A percentile compares a stretch with the other conserved stretches of the same genome.
These are phyloP conservation scores for Nibea coibor DNA, from an alignment of 2,113 vertebrate species.

Conservation along the genomic window DNA sequence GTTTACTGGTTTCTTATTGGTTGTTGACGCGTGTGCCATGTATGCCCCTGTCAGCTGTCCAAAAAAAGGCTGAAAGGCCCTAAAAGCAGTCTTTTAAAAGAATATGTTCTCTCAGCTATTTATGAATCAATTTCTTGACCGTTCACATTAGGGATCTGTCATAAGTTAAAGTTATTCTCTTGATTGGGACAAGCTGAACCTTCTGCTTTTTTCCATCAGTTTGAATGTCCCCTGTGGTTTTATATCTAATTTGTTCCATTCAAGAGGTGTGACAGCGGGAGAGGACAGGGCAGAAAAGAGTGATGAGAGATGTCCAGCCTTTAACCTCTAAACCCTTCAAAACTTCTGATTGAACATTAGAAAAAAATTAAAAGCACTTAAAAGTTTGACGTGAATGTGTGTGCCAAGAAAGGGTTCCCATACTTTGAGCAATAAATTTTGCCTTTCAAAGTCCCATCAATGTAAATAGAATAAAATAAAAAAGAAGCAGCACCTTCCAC, in stretches of 20 bases:
- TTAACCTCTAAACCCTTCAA: neutral
- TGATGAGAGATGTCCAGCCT: neutral
- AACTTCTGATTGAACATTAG: slow-evolving; percentile 2
- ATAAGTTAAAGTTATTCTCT: neutral
- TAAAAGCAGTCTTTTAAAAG: no score
- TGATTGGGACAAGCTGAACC: neutral
- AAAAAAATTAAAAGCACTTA: neutral
- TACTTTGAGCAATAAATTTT: neutral
- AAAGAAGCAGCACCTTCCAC: neutral
- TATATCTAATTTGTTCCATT: neutral
- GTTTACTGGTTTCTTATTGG: neutral
- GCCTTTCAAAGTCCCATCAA: neutral
- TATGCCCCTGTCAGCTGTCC: neutral
- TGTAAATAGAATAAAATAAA: neutral
- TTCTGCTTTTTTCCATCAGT: neutral
- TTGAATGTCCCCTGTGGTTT: neutral
- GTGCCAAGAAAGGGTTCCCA: neutral
- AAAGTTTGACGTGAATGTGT: neutral
- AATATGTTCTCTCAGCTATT: no score
- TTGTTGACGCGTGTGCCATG: neutral
- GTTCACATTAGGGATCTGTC: neutral
- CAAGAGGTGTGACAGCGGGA: neutral
- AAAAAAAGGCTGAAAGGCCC: no score
- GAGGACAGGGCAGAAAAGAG: neutral
- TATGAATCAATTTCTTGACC: no score